These are phyloP conservation scores for Escarpia spicata DNA, from an alignment of 2,888 invertebrate genomes.

Conservation along the genomic window DNA sequence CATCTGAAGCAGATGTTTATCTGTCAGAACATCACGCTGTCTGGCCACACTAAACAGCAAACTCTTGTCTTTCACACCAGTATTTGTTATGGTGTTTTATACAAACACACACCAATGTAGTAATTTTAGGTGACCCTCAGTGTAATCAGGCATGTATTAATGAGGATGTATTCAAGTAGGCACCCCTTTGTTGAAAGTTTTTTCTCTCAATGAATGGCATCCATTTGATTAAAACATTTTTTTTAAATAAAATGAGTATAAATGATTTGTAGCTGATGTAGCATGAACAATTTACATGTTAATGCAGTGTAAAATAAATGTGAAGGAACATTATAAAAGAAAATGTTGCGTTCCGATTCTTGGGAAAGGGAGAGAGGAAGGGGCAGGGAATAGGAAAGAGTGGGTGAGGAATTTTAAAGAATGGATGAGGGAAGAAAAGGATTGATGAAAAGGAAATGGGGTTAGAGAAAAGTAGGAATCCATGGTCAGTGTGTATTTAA, in stretches of 20 bases:
- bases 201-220: no score
- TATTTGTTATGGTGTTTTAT: not conserved
- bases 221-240: no score
- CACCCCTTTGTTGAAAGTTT: no score
- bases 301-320: not conserved
- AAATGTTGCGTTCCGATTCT: not conserved
- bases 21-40: not conserved
- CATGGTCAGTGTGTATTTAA: no score
- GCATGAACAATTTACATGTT: not conserved
- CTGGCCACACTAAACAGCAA: not conserved
- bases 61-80: not conserved
- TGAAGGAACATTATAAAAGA: not conserved
- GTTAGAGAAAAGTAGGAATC: no score
- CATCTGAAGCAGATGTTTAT: not conserved
- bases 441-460: no score
- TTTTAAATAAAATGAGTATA: no score
- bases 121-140: not conserved
- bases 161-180: not conserved
- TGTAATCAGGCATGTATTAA: not conserved
- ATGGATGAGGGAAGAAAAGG: not conserved
- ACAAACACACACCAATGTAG: not conserved
- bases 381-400: not conserved
- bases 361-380: not conserved
- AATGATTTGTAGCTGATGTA: no score
- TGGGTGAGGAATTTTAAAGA: not conserved